Conservation (phyloP, 1,140 invertebrate genomes). For the Hylaeus anthracinus region DNA sequence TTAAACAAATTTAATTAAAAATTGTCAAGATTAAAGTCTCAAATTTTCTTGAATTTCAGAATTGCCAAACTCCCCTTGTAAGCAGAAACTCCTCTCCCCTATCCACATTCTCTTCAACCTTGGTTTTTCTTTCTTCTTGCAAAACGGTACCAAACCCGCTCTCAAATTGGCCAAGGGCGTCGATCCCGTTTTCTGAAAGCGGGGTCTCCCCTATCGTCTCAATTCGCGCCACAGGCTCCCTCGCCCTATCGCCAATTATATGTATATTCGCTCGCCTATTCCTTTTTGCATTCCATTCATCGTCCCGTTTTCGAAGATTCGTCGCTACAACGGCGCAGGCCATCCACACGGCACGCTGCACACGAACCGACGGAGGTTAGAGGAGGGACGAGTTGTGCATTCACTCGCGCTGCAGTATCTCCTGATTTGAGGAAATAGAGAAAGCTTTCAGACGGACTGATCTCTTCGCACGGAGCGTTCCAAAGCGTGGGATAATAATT, state of each 20-base stretch:
- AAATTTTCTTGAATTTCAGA: no score
- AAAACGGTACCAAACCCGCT: no score
- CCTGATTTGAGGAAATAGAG: conserved; percentile 75
- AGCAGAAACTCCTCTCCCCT: no score
- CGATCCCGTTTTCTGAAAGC: no score
- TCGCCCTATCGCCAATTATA: background rate
- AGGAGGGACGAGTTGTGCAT: conserved; percentile 60
- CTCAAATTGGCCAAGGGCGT: no score
- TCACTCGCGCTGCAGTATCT: conserved; percentile 76
- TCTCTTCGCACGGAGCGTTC: conserved; percentile 51
- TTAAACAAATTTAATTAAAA: no score
- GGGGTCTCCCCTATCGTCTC: background rate
- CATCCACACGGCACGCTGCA: conserved; percentile 57
- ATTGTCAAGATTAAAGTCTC: no score
- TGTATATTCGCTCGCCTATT: background rate
- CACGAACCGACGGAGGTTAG: conserved; percentile 48
- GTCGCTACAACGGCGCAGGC: conserved; percentile 62
- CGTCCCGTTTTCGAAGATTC: conserved; percentile 59
- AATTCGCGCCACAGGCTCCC: conserved; percentile 33
- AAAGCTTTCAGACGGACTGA: conserved; percentile 66
- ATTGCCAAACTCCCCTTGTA: no score
- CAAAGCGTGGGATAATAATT: conserved; percentile 33
- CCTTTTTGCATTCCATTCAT: conserved; percentile 23
- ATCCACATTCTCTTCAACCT: no score
- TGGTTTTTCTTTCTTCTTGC: no score